Conservation (phyloP, 92 coral and sea anemone species). For the Heliopora coerulea region DNA sequence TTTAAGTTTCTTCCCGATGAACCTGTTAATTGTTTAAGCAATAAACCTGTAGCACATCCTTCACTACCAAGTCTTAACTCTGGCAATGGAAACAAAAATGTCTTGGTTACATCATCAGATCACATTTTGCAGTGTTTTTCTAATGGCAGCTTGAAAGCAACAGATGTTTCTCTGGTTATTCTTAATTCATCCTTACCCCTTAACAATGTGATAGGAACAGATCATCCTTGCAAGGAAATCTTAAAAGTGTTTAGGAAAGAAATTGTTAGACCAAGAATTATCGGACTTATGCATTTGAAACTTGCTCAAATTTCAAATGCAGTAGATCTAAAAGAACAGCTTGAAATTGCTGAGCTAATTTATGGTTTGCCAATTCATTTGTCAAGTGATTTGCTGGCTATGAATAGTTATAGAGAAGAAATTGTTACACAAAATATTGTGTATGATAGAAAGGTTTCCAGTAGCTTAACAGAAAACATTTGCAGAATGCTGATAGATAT, state of each 20-base stretch:
- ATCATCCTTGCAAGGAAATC: not conserved
- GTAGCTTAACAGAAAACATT: slow-evolving; percentile 10
- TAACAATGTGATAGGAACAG: not conserved
- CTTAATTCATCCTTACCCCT: not conserved
- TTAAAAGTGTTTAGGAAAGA: not conserved
- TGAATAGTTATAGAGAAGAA: slow-evolving; percentile 74
- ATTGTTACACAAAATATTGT: slow-evolving; percentile 44
- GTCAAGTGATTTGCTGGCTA: slow-evolving; percentile 75
- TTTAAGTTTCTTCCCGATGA: slow-evolving; percentile 5
- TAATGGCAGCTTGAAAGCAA: not conserved
- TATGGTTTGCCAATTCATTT: slow-evolving; percentile 57
- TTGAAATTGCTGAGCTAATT: slow-evolving; percentile 41
- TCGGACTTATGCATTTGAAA: slow-evolving; percentile 59
- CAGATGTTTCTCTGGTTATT: slow-evolving; percentile 26
- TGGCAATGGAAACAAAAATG: not conserved
- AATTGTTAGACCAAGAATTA: slow-evolving; percentile 44
- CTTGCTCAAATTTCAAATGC: slow-evolving; percentile 35
- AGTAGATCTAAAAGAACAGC: slow-evolving; percentile 42
- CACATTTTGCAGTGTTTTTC: not conserved
- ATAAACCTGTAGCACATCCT: not conserved
- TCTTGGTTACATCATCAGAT: not conserved
- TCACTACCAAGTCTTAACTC: not conserved
- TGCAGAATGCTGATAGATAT: slow-evolving; percentile 34
- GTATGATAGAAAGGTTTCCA: slow-evolving; percentile 28
- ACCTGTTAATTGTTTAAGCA: not conserved